A percentile compares a stretch with the other conserved stretches of the same genome.
Conservation (phyloP, 2,888 invertebrate species). For the Calliphora vomitoria region DNA sequence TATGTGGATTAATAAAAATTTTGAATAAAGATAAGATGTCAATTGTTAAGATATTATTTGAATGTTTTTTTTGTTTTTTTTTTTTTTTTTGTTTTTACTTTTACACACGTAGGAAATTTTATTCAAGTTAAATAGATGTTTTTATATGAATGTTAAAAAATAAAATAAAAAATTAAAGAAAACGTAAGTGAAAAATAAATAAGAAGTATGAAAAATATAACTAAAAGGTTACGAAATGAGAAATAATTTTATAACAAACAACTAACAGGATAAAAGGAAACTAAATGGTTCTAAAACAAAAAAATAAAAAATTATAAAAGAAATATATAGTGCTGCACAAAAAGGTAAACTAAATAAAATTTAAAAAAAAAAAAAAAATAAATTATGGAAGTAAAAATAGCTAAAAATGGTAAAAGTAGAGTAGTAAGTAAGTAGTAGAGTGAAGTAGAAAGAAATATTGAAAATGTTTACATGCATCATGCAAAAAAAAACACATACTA, state of each 20-base stretch:
- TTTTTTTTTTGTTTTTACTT: constrained; percentile 28
- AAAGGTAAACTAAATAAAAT: constrained; percentile 45
- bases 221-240: constrained; percentile 24
- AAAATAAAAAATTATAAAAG: constrained; percentile 36
- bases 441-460: constrained; percentile 46
- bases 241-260: constrained; percentile 29
- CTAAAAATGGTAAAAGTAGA: constrained; percentile 47
- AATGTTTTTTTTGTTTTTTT: constrained; percentile 1
- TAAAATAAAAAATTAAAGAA: constrained; percentile 49
- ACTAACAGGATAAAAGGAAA: constrained; percentile 24
- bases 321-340: constrained; percentile 58
- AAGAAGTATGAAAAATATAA: constrained; percentile 32
- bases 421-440: constrained; percentile 22
- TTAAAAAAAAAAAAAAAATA: constrained; percentile 4
- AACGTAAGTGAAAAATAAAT: constrained; percentile 45
- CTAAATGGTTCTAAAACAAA: constrained; percentile 4
- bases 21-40: constrained; percentile 60
- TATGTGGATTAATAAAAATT: constrained; percentile 66
- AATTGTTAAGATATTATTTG: constrained; percentile 17
- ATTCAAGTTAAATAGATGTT: constrained; percentile 67
- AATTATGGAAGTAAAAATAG: constrained; percentile 29
- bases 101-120: constrained; percentile 60
- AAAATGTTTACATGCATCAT: constrained; percentile 80
- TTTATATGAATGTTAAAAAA: constrained; percentile 71
- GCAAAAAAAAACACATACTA: constrained; percentile 77